Base-by-base conservation (phyloP, 2,797 vertebrate species). In the Pachyuromys duprasi region DNA sequence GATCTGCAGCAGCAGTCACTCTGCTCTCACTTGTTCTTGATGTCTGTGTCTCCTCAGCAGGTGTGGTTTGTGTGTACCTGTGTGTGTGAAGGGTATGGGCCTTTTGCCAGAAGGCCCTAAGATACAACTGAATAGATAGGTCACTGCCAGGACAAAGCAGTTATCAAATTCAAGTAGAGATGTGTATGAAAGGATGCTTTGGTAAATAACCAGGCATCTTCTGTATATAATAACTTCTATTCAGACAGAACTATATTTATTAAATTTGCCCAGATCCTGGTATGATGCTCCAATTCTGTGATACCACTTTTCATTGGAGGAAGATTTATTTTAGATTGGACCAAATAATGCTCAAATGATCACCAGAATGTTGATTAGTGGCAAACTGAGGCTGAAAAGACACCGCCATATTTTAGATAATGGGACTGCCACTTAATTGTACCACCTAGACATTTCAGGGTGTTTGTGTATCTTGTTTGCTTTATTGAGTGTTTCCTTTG, bases 241-340 rank as follows among this genome's bases (percentile, higher is more conserved):
- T 63, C 72, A 79, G 63, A 91, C 13, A 5, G 76, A 75, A 89
- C 62, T 69, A 9, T 88, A 28, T 88, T 92, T 90, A 36, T 76
- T 86, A 75, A 87, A 90, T 91, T 84, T 91, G 45, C 84, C 84
- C 63, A 80, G 72, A 65, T 94, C 20, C 62, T 67, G 33, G 76
- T 67, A 75, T 5, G 15, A 4, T 74, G 28, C 28, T 93, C 20
- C 36, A 75, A n/a, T 90, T 89, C 96, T 65, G 36, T 82, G 89
- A 96, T 49, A 39, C 8, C 4, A 39, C 60, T 95, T 80, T 96
- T 76, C 83, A 49, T 31, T 80, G 82, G 96, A 94, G 82, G 4
- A 42, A 76, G 36, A 92, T 39, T 91, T 94, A 88, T 88, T 97
- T 95, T 67, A 79, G 76, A 94, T 93, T 81, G 96, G 97, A 97